Evolutionary conservation across 2,797 vertebrate species (phyloP).

Genomic region (Enteromius unitaeniatus): DNA sequence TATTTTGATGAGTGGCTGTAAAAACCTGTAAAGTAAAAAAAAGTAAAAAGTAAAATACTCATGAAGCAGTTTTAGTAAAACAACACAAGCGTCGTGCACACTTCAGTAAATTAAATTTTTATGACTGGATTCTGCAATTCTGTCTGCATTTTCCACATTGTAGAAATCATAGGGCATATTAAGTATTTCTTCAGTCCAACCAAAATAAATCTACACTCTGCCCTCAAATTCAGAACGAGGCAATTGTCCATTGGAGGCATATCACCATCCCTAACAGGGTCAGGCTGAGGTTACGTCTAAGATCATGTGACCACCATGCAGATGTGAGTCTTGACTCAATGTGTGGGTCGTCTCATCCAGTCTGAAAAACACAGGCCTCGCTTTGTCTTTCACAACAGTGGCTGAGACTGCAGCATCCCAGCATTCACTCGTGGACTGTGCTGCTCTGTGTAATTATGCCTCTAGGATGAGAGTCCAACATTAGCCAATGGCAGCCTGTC

Average conservation of each 20-base stretch:
- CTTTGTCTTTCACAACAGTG: conserved; percentile 56
- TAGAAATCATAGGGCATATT: background rate
- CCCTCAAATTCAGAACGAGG: background rate
- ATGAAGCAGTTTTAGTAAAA: too few species aligned
- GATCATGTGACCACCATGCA: conserved; percentile 48
- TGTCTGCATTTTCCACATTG: too few species aligned
- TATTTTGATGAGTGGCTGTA: too few species aligned
- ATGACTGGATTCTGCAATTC: too few species aligned
- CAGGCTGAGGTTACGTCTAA: conserved; percentile 61
- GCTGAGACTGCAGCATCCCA: conserved; percentile 61
- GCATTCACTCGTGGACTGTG: conserved; percentile 67
- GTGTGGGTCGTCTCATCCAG: conserved; percentile 32
- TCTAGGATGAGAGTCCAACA: conserved; percentile 58
- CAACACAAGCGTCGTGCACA: too few species aligned
- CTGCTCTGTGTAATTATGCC: conserved; percentile 70
- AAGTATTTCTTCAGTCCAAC: background rate
- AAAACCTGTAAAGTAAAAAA: too few species aligned
- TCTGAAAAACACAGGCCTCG: conserved; percentile 60
- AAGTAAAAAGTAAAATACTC: too few species aligned
- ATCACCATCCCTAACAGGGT: conserved; percentile 63
- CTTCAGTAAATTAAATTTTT: too few species aligned
- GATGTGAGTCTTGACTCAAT: conserved; percentile 40
- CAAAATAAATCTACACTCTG: background rate
- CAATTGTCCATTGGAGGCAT: conserved; percentile 47
- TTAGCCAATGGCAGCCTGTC: conserved; percentile 56